Evolutionary conservation across 2,797 vertebrate genomes (phyloP), one percentile per base, ranked within the genome.

Genomic region (Characodon lateralis): DNA sequence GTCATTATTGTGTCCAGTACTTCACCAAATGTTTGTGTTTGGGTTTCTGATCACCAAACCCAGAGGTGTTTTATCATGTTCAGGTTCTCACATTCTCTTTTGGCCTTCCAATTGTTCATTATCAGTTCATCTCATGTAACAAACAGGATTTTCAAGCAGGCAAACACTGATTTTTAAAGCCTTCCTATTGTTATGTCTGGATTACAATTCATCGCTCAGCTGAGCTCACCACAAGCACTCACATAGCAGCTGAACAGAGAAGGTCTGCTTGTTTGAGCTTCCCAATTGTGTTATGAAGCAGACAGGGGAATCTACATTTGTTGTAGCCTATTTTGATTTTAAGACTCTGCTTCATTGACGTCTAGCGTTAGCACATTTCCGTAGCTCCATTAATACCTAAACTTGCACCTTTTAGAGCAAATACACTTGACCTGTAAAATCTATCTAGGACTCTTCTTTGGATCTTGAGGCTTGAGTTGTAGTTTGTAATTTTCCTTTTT

Each of bases 191-290:
- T 92, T 84, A 74, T 77, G 83, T 78, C 65, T 85, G 87, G 88
- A 89, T 92, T 91, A 85, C 83, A 80, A 89, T 89, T 89, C 80
- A 88, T 89, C 80, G 86, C 78, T 89, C 74, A 79, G 80, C 76
- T 66, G 69, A 74, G 74, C 71, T 77, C 81, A 58, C 83, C 8
- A 31, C 76, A 84, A 78, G 81, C 73, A 71, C 80, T 86, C 78
- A 9, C 61, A 28, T 61, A 77, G 82, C 53, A 0, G 65, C 74
- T 77, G 58, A 82, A 76, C 76, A 77, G 63, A 80, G 56, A 43
- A 84, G 88, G 83, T 74, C 85, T 85, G 84, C 74, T 78, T 87
- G 78, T 89, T 91, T 86, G 73, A 86, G 80, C 66, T 78, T 76
- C 56, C 78, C 70, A 72, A 83, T 91, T 92, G 85, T 92, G 87